Conservation (phyloP, 2,113 vertebrate species). For the Synchiropus splendidus region DNA sequence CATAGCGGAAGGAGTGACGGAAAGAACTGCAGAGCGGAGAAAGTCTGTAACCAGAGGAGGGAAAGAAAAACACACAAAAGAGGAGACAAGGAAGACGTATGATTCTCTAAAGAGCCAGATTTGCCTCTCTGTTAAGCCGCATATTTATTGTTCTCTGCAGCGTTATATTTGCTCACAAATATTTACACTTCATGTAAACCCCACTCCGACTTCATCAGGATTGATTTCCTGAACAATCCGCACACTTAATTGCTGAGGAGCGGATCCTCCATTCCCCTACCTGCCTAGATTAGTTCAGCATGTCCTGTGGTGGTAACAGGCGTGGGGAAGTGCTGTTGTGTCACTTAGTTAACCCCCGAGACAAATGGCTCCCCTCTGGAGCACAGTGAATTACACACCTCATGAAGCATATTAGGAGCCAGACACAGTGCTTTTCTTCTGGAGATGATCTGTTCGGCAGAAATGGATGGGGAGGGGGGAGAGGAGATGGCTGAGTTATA, state of each 20-base stretch:
- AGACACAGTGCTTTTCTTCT: conserved; percentile 78
- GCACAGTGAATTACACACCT: conserved; percentile 88
- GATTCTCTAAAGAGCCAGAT: conserved; percentile 30
- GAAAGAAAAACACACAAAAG: conserved; percentile 42
- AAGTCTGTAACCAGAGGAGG: conserved; percentile 11
- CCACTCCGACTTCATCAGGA: conserved; percentile 30
- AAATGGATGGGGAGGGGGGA: conserved; percentile 33
- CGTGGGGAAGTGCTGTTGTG: conserved; percentile 76
- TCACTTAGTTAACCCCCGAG: conserved; percentile 88
- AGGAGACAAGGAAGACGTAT: conserved; percentile 42
- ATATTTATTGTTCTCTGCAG: conserved; percentile 24
- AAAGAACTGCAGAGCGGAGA: conserved; percentile 31
- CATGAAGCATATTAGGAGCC: conserved; percentile 88
- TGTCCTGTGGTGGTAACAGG: conserved; percentile 68
- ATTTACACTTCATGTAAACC: conserved; percentile 42
- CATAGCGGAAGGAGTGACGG: conserved; percentile 67
- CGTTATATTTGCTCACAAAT: conserved; percentile 39
- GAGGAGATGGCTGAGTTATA: conserved; percentile 77
- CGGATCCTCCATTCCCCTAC: conserved; percentile 37
- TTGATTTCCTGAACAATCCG: conserved; percentile 40
- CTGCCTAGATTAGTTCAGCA: conserved; percentile 53
- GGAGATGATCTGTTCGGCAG: conserved; percentile 76
- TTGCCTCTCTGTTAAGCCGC: not conserved
- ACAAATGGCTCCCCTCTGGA: conserved; percentile 78
- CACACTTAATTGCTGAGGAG: conserved; percentile 41